Evolutionary conservation across 2,888 invertebrate species (phyloP).

Genomic region (Cyclophora albipunctata): DNA sequence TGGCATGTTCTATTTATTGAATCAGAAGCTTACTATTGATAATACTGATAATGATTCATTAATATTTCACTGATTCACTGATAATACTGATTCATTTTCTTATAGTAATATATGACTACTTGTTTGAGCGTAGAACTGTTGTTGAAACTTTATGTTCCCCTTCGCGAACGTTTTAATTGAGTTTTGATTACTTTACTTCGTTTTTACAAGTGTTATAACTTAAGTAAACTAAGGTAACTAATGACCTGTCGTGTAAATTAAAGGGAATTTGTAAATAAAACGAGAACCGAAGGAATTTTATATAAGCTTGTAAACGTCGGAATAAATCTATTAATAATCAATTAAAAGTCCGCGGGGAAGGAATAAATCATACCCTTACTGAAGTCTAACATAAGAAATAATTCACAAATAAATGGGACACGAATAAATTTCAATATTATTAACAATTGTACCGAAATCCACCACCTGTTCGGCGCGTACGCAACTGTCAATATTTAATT

Average conservation of each 20-base stretch:
- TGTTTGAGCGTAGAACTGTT: too few species aligned
- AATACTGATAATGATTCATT: too few species aligned
- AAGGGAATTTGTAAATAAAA: neutral
- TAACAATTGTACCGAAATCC: conserved; percentile 32
- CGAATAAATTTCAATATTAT: conserved; percentile 55
- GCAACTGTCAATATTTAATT: conserved; percentile 51
- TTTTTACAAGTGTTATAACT: too few species aligned
- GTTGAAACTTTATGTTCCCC: too few species aligned
- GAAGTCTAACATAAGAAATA: conserved; percentile 45
- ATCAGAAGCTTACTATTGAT: too few species aligned
- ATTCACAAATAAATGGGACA: conserved; percentile 46
- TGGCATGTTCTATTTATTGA: too few species aligned
- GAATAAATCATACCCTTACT: conserved; percentile 48
- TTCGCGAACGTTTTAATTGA: too few species aligned
- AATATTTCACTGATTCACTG: too few species aligned
- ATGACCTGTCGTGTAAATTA: neutral
- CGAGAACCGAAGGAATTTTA: conserved; percentile 17
- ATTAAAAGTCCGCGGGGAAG: conserved; percentile 39
- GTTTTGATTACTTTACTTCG: too few species aligned
- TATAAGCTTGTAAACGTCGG: conserved; percentile 28
- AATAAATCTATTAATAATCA: conserved; percentile 41
- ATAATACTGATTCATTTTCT: too few species aligned
- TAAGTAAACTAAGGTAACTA: neutral
- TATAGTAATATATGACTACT: too few species aligned
- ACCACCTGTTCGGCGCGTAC: conserved; percentile 32